Evolutionary conservation across 2,113 vertebrate species (phyloP).

Genomic region (Ia io): DNA sequence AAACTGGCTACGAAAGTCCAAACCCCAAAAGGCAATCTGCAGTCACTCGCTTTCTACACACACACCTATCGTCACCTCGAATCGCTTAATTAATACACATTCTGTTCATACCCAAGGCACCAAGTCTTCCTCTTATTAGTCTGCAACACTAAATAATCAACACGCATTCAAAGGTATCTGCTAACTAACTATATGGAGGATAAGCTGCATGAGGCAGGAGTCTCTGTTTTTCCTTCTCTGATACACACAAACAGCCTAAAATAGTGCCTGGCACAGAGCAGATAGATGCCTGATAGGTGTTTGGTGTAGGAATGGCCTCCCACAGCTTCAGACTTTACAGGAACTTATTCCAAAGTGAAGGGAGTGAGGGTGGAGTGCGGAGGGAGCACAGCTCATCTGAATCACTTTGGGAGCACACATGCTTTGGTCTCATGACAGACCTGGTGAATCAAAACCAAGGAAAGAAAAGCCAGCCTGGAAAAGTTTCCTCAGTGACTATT

Average conservation of each 20-base stretch:
- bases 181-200: not conserved
- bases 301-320: not conserved
- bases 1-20: not conserved
- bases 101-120: not conserved
- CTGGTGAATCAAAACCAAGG: constrained; percentile 13
- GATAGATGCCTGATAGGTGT: not conserved
- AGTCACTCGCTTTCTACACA: not conserved
- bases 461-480: not conserved
- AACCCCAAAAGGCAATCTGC: not conserved
- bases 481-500: not conserved
- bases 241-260: not conserved
- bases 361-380: not conserved
- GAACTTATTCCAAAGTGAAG: not conserved
- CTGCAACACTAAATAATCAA: constrained; percentile 21
- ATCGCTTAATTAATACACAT: not conserved
- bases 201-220: not conserved
- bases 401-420: not conserved
- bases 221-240: not conserved
- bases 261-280: not conserved
- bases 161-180: not conserved
- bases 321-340: not conserved
- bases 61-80: not conserved
- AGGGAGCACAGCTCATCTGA: not conserved
- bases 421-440: not conserved
- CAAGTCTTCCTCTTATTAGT: not conserved